Percentiles rank a stretch among this genome's conserved stretches.
phyloP scores from a whole-genome alignment of 2,888 invertebrate genomes.

The Oxycera nigricornis region DNA sequence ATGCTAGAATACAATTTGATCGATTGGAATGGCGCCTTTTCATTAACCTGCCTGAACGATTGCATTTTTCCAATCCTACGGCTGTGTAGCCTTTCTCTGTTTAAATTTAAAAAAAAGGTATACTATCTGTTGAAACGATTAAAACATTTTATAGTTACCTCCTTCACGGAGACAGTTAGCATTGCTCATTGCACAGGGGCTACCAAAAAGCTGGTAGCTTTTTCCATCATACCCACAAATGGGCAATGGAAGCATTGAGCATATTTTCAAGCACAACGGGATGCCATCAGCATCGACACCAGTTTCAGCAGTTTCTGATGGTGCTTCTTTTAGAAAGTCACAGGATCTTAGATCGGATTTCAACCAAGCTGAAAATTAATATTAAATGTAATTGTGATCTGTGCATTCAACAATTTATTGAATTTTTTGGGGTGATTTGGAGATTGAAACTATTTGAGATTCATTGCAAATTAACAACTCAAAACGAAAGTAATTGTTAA shows the following conservation, averaged over 20 bases:
- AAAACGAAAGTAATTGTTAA: neutral
- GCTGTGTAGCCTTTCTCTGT: neutral
- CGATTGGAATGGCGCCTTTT: neutral
- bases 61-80: neutral
- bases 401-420: neutral
- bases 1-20: neutral
- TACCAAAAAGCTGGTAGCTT: constrained; percentile 32
- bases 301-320: neutral
- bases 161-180: constrained; percentile 10
- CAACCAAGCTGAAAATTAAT: neutral
- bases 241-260: neutral
- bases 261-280: neutral
- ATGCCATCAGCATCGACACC: neutral
- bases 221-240: constrained; percentile 43
- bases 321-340: neutral
- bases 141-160: constrained; percentile 1
- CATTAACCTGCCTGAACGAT: neutral
- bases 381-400: neutral
- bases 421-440: neutral
- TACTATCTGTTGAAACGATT: neutral
- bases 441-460: neutral
- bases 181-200: constrained; percentile 36
- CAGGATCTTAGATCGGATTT: neutral
- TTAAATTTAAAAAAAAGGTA: neutral
- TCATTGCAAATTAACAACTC: neutral